These are phyloP conservation scores for Cichlasoma orientale DNA, from an alignment of 2,797 vertebrate genomes.

Conservation along the genomic window DNA sequence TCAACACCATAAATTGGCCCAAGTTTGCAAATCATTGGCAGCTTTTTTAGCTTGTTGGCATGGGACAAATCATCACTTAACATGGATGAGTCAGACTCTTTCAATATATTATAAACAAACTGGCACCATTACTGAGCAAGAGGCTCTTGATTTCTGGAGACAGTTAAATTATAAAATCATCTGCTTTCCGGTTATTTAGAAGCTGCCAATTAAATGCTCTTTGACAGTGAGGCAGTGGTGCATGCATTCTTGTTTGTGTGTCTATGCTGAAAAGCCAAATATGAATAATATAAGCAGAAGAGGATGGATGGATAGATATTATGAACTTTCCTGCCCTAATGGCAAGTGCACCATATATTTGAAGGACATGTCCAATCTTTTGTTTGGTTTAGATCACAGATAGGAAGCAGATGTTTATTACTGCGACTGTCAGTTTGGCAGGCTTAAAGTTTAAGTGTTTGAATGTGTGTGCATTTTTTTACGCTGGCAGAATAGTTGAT, in stretches of 20 bases:
- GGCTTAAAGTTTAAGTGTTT: constrained; percentile 32
- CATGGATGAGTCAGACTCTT: neutral
- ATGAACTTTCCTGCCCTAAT: neutral
- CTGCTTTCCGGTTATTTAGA: constrained; percentile 9
- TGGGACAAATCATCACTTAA: constrained; percentile 11
- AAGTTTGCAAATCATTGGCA: constrained; percentile 17
- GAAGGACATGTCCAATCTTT: constrained; percentile 24
- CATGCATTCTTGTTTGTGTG: neutral
- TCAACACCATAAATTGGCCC: neutral
- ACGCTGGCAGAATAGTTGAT: constrained; percentile 67
- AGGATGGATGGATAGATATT: too few species aligned
- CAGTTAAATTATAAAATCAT: constrained; percentile 18
- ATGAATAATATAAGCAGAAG: neutral
- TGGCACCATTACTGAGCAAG: constrained; percentile 19
- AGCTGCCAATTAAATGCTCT: constrained; percentile 2
- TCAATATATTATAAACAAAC: constrained; percentile 14
- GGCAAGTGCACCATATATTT: constrained; percentile 2
- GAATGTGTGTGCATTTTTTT: constrained; percentile 27
- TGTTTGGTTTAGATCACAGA: constrained; percentile 44
- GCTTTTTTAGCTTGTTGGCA: neutral
- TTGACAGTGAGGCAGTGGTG: constrained; percentile 4
- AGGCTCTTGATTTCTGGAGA: constrained; percentile 19
- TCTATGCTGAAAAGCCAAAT: neutral
- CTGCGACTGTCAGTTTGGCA: constrained; percentile 40
- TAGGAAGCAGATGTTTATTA: constrained; percentile 26